Percentiles rank a stretch among this genome's conserved stretches.
phyloP scores from a whole-genome alignment of 1,140 invertebrate genomes.

The Papilio glaucus region DNA sequence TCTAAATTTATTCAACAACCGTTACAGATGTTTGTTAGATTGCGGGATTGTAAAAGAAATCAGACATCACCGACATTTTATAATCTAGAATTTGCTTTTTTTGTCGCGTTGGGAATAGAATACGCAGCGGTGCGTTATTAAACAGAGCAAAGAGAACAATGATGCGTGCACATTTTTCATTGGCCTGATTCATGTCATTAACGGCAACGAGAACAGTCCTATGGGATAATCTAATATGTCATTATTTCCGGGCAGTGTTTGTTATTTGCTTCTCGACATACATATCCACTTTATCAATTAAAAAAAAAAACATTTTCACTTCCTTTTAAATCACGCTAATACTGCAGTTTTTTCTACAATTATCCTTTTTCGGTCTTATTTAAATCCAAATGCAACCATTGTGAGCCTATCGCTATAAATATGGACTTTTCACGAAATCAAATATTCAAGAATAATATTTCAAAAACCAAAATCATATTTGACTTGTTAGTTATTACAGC shows the following conservation, averaged over 20 bases:
- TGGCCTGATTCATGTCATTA: constrained; percentile 50
- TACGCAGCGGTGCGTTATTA: constrained; percentile 62
- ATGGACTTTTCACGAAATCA: too few species aligned
- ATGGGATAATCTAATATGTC: constrained; percentile 50
- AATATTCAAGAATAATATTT: too few species aligned
- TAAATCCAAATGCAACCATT: too few species aligned
- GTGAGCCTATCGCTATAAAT: too few species aligned
- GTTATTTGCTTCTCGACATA: too few species aligned
- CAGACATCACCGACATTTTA: neutral
- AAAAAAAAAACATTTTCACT: too few species aligned
- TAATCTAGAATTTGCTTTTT: constrained; percentile 41
- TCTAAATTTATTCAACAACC: neutral
- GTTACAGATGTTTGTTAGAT: constrained; percentile 8
- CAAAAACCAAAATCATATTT: too few species aligned
- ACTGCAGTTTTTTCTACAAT: too few species aligned
- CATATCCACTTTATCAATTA: too few species aligned
- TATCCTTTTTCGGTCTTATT: too few species aligned
- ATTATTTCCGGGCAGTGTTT: constrained; percentile 40
- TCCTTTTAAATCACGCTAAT: too few species aligned
- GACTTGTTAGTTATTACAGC: too few species aligned
- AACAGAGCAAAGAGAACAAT: constrained; percentile 73
- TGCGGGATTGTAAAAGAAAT: constrained; percentile 3
- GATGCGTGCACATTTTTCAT: constrained; percentile 55
- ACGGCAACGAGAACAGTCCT: constrained; percentile 46
- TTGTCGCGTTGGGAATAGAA: constrained; percentile 42